Conservation (phyloP, 2,797 vertebrate genomes). For the Poecile montanus region DNA sequence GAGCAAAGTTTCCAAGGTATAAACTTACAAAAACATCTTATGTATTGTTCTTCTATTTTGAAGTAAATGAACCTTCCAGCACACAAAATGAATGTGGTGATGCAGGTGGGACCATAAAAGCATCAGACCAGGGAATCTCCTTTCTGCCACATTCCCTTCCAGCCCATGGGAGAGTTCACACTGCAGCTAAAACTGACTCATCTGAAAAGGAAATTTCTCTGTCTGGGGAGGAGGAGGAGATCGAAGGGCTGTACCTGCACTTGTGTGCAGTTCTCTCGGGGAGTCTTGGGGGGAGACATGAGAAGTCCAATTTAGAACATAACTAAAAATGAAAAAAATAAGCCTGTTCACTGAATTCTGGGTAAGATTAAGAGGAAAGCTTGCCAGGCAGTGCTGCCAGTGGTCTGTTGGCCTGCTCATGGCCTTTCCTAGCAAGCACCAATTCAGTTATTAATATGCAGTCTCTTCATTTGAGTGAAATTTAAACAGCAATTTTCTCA, state of each 20-base stretch:
- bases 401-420: not conserved
- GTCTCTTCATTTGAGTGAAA: not conserved
- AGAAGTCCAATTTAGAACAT: not conserved
- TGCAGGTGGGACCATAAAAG: not conserved
- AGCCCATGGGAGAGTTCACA: not conserved
- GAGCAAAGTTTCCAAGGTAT: not conserved
- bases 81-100: not conserved
- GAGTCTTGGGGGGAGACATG: not conserved
- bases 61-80: not conserved
- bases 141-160: not conserved
- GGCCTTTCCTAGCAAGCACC: not conserved
- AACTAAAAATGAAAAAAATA: not conserved
- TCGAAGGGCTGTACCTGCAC: not conserved
- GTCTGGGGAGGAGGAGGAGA: not conserved
- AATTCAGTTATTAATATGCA: not conserved
- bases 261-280: not conserved
- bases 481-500: not conserved
- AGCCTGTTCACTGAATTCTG: not conserved
- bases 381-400: not conserved
- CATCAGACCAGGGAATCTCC: not conserved
- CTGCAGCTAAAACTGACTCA: not conserved
- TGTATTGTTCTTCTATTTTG: not conserved
- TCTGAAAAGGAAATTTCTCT: not conserved
- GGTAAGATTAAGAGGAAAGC: not conserved
- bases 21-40: not conserved